Evolutionary conservation across 2,113 vertebrate genomes (phyloP).

Genomic region (Genyomyrus donnyi): DNA sequence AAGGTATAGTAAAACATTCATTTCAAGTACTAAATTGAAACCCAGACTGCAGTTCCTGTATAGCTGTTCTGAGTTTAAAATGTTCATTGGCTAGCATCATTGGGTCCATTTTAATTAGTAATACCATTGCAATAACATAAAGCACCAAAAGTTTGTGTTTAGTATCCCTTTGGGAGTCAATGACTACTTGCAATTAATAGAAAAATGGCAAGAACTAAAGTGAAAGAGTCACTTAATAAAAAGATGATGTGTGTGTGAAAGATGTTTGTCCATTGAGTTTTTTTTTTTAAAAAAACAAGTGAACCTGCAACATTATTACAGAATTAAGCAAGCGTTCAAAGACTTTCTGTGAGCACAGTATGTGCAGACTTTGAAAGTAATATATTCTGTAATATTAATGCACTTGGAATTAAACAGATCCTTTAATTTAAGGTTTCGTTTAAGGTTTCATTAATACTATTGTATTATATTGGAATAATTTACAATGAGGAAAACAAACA

Average conservation of each 20-base stretch:
- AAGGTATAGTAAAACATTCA: background rate
- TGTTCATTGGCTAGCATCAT: background rate
- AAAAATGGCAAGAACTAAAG: background rate
- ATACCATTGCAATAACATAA: background rate
- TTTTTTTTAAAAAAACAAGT: background rate
- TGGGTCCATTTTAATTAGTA: background rate
- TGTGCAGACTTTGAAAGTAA: background rate
- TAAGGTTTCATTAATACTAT: background rate
- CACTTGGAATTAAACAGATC: background rate
- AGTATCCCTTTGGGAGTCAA: background rate
- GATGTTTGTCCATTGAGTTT: background rate
- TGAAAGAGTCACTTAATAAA: background rate
- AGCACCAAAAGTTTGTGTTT: background rate
- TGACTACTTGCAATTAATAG: background rate
- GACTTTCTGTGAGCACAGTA: background rate
- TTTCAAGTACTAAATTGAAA: background rate
- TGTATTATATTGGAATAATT: background rate
- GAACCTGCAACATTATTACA: background rate
- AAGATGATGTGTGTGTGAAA: background rate
- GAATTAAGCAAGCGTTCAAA: background rate
- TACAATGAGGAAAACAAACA: background rate
- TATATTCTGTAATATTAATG: background rate
- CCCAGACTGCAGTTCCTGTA: background rate
- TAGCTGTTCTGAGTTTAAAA: background rate
- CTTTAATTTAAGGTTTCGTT: background rate